These are phyloP conservation scores for Osedax fenrisi DNA, from an alignment of 2,888 invertebrate species.

Conservation along the genomic window DNA sequence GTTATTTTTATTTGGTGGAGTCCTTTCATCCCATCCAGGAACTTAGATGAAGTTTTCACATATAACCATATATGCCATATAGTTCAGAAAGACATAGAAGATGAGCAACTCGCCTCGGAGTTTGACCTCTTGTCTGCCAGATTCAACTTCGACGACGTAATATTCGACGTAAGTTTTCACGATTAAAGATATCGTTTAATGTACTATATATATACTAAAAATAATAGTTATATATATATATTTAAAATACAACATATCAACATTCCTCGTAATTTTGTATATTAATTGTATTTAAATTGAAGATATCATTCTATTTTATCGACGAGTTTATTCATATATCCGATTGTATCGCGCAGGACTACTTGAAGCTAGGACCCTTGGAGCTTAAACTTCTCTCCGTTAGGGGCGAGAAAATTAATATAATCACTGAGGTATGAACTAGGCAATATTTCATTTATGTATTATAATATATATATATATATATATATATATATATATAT, in stretches of 20 bases:
- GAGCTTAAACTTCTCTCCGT: conserved; percentile 46
- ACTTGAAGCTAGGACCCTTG: conserved; percentile 46
- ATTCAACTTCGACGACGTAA: conserved; percentile 43
- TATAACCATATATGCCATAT: neutral
- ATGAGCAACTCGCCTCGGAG: conserved; percentile 42
- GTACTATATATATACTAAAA: neutral
- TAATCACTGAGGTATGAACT: conserved; percentile 32
- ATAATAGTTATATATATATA: neutral
- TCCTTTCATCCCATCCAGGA: neutral
- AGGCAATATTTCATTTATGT: too few relatives aligned
- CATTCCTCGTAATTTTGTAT: too few relatives aligned
- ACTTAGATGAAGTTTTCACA: too few relatives aligned
- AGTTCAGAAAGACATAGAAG: neutral
- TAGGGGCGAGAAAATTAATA: conserved; percentile 41
- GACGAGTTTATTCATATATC: neutral
- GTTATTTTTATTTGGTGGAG: neutral
- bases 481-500: too few relatives aligned
- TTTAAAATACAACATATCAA: too few relatives aligned
- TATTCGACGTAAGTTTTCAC: conserved; percentile 45
- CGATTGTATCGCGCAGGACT: conserved; percentile 39
- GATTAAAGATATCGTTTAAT: neutral
- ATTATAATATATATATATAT: neutral
- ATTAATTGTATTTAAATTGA: neutral
- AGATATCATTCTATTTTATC: neutral
- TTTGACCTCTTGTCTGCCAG: conserved; percentile 42